Percentiles rank a stretch among this genome's conserved stretches.
Evolutionary conservation across 1,140 invertebrate species (phyloP).

Genomic region (Drosophila ercepeae): DNA sequence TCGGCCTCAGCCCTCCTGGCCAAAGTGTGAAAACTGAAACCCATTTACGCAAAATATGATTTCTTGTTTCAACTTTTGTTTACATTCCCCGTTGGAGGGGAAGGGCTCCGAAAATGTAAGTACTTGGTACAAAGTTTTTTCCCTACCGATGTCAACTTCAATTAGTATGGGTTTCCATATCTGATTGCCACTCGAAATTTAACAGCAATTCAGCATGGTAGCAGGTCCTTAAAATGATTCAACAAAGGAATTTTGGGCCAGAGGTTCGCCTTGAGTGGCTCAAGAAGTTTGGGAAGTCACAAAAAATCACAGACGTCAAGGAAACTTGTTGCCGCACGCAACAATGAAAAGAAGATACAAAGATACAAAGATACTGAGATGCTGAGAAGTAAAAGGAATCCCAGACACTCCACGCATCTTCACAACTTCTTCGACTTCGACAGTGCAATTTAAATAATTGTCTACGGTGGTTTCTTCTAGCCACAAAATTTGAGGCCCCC

Average conservation of each 20-base stretch:
- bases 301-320: slow-evolving; percentile 3
- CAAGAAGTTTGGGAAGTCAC: slow-evolving; percentile 2
- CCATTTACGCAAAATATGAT: slow-evolving; percentile 67
- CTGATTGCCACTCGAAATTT: slow-evolving; percentile 11
- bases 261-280: slow-evolving; percentile 4
- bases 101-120: too few species aligned
- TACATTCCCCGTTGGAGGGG: slow-evolving; percentile 22
- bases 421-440: slow-evolving; percentile 37
- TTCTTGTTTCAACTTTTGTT: slow-evolving; percentile 52
- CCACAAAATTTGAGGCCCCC: slow-evolving; percentile 22
- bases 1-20: not conserved
- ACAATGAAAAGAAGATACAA: slow-evolving; percentile 41
- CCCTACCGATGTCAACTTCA: slow-evolving; percentile 35
- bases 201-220: slow-evolving; percentile 14
- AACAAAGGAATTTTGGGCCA: slow-evolving; percentile 7
- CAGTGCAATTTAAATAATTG: slow-evolving; percentile 75
- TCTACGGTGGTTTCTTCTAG: slow-evolving; percentile 70
- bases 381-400: slow-evolving; percentile 64
- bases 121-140: too few species aligned
- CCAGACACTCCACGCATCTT: slow-evolving; percentile 56
- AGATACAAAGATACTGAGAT: slow-evolving; percentile 17
- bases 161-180: slow-evolving; percentile 24
- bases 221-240: slow-evolving; percentile 33
- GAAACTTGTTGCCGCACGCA: slow-evolving; percentile 23
- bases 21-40: slow-evolving; percentile 61